These are phyloP conservation scores for Onchidella celtica DNA, from an alignment of 2,888 invertebrate genomes.

Conservation along the genomic window DNA sequence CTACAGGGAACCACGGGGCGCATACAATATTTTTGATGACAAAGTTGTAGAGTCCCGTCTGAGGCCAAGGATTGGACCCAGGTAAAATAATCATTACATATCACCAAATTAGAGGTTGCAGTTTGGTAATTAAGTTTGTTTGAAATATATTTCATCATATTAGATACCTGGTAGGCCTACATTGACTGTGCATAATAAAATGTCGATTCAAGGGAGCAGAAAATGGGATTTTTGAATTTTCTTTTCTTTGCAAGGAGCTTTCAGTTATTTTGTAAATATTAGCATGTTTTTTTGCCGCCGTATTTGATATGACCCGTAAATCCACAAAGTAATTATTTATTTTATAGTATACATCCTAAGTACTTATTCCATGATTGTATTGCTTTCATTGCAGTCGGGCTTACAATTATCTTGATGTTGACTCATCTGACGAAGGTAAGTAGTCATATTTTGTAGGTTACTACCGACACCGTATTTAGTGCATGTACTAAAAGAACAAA, in stretches of 20 bases:
- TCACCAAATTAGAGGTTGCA: too few relatives aligned
- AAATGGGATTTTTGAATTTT: not conserved
- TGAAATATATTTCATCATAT: too few relatives aligned
- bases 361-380: not conserved
- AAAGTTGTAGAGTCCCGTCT: slow-evolving; percentile 54
- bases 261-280: not conserved
- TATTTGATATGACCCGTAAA: not conserved
- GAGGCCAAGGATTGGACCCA: slow-evolving; percentile 53
- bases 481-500: too few relatives aligned
- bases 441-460: not conserved
- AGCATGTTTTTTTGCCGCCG: not conserved
- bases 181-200: too few relatives aligned
- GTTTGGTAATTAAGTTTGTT: too few relatives aligned
- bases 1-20: slow-evolving; percentile 26
- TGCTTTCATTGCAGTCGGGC: slow-evolving; percentile 53
- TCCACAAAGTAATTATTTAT: not conserved
- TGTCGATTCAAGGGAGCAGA: too few relatives aligned
- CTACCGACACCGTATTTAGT: too few relatives aligned
- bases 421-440: slow-evolving; percentile 58
- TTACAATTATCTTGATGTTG: slow-evolving; percentile 56
- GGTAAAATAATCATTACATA: too few relatives aligned
- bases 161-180: not conserved
- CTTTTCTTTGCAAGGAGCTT: not conserved
- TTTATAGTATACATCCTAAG: not conserved
- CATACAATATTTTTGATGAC: slow-evolving; percentile 49